Evolutionary conservation across 1,140 invertebrate genomes (phyloP), one percentile per base, ranked within the genome.

Genomic region (Arctopsyche grandis): DNA sequence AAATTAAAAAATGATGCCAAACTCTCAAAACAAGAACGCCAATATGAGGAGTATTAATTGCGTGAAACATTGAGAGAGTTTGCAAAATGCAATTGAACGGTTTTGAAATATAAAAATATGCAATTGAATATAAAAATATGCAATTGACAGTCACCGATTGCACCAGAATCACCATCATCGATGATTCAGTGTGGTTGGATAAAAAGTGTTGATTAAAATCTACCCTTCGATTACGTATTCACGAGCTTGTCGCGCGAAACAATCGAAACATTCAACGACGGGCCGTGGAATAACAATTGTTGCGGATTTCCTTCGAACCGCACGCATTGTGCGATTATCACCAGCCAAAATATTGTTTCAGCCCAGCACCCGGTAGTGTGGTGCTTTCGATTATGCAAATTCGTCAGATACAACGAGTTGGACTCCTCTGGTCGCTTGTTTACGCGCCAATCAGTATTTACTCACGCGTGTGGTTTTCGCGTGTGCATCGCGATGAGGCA

Each of bases 331-430:
- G 63, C 10, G 58, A 79, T 79, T 79, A 79, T 79, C 78, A 16
- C 44, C 43, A 66, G 16, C 19, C 70, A 70, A 79, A 79, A 79
- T 79, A 79, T 79, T 79, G 78, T 79, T 79, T 79, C 78, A 79
- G 78, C 22, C 38, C 7, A 7, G 12, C 66, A 5, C 24, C 29
- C 69, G 69, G 69, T 69, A 38, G 29, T 73, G 69, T 48, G 12
- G 71, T 44, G 56, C 9, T 38, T 38, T 38, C 58, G 78, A 79
- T 79, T 79, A 74, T 79, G 78, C 71, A 79, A 73, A 79, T 52
- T 60, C 63, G 3, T 24, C 56, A 60, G 56, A 60, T 60, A 60
- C 16, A 60, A 21, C 56, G 56, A 60, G 21, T 52, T 52, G 48
- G 48, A 52, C 24, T 70, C 69, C 29, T 7, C 29, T 38, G 29